Percentiles rank a stretch among this genome's conserved stretches.
Conservation (phyloP, 2,113 vertebrate genomes). For the Natator depressus region DNA sequence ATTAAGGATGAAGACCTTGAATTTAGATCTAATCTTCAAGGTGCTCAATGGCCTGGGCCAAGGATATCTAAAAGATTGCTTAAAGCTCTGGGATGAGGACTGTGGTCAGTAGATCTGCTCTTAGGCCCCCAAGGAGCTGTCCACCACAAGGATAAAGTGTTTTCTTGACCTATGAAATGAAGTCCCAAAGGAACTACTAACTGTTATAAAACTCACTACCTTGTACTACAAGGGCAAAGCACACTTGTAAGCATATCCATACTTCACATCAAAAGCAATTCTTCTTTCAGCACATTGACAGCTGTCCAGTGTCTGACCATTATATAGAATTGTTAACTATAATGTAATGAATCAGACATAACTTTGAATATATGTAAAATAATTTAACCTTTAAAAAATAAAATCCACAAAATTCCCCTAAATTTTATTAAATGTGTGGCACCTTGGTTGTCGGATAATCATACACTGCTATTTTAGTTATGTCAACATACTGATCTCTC, state of each 20-base stretch:
- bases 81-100: background rate
- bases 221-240: background rate
- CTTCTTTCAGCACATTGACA: slow-evolving; percentile 4
- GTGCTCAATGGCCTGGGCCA: background rate
- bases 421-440: slow-evolving; percentile 13
- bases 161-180: background rate
- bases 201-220: background rate
- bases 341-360: slow-evolving; percentile 44
- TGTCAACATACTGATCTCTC: background rate
- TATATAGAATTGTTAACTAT: slow-evolving; percentile 33
- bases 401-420: slow-evolving; percentile 29
- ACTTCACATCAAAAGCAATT: background rate
- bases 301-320: background rate
- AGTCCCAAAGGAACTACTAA: background rate
- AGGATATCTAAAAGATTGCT: background rate
- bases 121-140: background rate
- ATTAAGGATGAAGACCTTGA: background rate
- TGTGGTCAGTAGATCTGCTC: background rate
- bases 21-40: background rate
- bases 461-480: slow-evolving; percentile 26
- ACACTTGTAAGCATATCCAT: background rate
- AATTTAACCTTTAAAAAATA: slow-evolving; percentile 55
- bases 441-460: slow-evolving; percentile 32
- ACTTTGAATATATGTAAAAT: slow-evolving; percentile 37
- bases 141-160: background rate